Percentiles rank a stretch among this genome's conserved stretches.
These are phyloP conservation scores for Dynastes hyllus DNA, from an alignment of 2,888 invertebrate species.

Conservation along the genomic window DNA sequence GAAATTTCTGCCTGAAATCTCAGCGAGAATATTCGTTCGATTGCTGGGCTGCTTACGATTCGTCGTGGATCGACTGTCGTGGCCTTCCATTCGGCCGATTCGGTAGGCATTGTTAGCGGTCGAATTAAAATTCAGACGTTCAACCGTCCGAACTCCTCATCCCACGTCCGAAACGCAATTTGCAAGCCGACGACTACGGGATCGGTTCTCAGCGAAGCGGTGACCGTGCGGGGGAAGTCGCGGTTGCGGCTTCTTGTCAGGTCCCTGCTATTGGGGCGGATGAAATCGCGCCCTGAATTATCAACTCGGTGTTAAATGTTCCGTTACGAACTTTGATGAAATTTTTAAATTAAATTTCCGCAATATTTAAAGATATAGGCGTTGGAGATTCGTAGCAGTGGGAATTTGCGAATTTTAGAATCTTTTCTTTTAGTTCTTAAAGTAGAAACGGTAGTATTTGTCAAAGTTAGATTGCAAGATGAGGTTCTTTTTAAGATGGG, in stretches of 20 bases:
- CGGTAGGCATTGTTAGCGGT: slow-evolving; percentile 23
- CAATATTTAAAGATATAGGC: background rate
- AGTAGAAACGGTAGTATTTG: too few relatives aligned
- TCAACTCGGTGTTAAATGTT: slow-evolving; percentile 33
- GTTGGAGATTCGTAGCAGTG: background rate
- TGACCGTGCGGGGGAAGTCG: background rate
- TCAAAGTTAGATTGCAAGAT: too few relatives aligned
- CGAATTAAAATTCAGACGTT: slow-evolving; percentile 44
- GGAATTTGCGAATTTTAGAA: background rate
- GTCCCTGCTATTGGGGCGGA: slow-evolving; percentile 5
- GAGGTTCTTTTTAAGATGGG: too few relatives aligned
- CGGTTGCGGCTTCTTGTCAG: slow-evolving; percentile 16
- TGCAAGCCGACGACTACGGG: slow-evolving; percentile 27
- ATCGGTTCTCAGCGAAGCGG: slow-evolving; percentile 2
- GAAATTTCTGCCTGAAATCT: background rate
- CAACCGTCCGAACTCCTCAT: background rate
- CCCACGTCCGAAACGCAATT: slow-evolving; percentile 28
- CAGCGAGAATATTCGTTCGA: slow-evolving; percentile 20
- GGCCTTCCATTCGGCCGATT: background rate
- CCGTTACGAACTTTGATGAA: slow-evolving; percentile 27
- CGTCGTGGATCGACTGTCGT: background rate
- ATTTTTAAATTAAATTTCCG: slow-evolving; percentile 31
- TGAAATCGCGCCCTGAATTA: slow-evolving; percentile 26
- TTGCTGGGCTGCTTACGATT: slow-evolving; percentile 24
- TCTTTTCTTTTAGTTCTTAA: too few relatives aligned